A percentile compares a stretch with the other conserved stretches of the same genome.
Conservation (phyloP, 2,113 vertebrate species). For the Anoura caudifer region DNA sequence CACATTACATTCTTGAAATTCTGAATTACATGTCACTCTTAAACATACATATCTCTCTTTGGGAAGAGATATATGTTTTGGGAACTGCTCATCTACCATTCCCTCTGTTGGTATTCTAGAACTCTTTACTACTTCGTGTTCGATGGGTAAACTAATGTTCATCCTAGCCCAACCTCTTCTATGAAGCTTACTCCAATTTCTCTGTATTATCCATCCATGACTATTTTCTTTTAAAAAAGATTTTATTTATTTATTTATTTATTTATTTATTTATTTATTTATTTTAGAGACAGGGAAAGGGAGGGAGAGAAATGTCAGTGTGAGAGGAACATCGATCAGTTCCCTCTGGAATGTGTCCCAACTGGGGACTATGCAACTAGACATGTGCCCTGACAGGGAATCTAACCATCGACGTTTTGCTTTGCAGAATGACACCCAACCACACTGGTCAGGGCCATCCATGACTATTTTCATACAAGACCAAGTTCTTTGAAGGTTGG, state of each 20-base stretch:
- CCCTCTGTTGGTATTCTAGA: not conserved
- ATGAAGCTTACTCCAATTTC: not conserved
- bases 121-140: not conserved
- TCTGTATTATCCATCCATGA: not conserved
- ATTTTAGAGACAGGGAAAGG: too few species aligned
- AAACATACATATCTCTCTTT: not conserved
- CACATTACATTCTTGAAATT: not conserved
- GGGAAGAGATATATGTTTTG: too few species aligned
- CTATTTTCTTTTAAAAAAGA: not conserved
- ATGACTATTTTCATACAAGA: not conserved
- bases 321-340: too few species aligned
- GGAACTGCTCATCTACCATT: not conserved
- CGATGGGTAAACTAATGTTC: not conserved
- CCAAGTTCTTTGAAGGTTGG: not conserved
- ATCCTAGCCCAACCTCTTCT: not conserved
- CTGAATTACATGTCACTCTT: not conserved
- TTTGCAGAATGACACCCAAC: too few species aligned
- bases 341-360: too few species aligned
- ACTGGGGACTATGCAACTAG: too few species aligned
- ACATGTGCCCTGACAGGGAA: too few species aligned
- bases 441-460: not conserved
- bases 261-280: too few species aligned
- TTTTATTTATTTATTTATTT: too few species aligned
- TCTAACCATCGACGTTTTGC: too few species aligned
- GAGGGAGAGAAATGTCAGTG: too few species aligned